Base-by-base conservation (phyloP, 2,888 invertebrate species). In the Parnassius smintheus region DNA sequence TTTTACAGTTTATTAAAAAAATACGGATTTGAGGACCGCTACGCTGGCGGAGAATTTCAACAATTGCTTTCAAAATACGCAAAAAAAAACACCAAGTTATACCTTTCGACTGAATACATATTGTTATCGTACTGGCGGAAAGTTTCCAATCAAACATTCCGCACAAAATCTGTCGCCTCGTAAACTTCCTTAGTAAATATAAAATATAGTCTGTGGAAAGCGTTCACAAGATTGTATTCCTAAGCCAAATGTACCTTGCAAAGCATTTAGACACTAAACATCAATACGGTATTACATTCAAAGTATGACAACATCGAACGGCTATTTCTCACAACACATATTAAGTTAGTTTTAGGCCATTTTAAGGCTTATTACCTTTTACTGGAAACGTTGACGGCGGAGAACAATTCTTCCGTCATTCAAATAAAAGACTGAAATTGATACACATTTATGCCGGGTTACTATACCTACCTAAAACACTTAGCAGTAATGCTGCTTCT, bases 151-250 rank as follows among this genome's bases (percentile, higher is more conserved):
- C 35, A 35, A 35, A 35, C 35, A 35, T 35, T 35, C 9, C 8
- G 9, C 12, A 44, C 18, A 44, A 54, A 11, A 35, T 48, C 56
- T 44, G 42, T 58, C 44, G 22, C 42, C 42, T 10, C 7, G 1
- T 18, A 2, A 57, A 18, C 35, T 48, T 22, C 12, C 9, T 42
- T 46, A 44, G 4, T 25, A 8, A 59, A 45, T 54, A 18, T 59
- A 41, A 8, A 59, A 45, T 54, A 18, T 59, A 41, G n/a, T 61
- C 22, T 42, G 12, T 45, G 44, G 45, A 60, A 60, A 60, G 25
- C 60, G 48, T 54, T 49, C 48, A 53, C 53, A 48, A 25, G 35
- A 59, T 59, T 54, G 54, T 60, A 60, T 60, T 49, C 41, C 18
- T 12, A 11, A 45, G 10, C n/a, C 2, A 42, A 46, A 8, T 35